Conservation (phyloP, 2,113 vertebrate species). For the Mus pahari region DNA sequence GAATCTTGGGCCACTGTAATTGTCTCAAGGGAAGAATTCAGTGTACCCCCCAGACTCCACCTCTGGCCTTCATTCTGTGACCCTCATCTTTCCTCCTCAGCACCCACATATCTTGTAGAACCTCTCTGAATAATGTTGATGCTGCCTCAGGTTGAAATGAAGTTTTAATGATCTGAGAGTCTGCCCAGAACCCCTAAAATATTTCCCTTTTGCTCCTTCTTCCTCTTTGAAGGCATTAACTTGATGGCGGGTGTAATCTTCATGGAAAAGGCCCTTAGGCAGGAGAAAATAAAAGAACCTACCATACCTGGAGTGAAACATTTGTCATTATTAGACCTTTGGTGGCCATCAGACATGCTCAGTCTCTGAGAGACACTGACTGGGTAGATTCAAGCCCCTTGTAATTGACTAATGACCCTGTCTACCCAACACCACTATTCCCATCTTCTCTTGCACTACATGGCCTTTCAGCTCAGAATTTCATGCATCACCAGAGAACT, state of each 20-base stretch:
- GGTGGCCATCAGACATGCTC: slow-evolving; percentile 29
- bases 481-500: slow-evolving; percentile 74
- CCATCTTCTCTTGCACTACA: slow-evolving; percentile 65
- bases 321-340: slow-evolving; percentile 50
- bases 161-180: slow-evolving; percentile 60
- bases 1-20: slow-evolving; percentile 25
- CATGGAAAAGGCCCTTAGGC: slow-evolving; percentile 28
- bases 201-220: slow-evolving; percentile 58
- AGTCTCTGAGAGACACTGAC: slow-evolving; percentile 53
- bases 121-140: slow-evolving; percentile 32
- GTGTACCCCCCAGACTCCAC: background rate
- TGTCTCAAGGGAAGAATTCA: slow-evolving; percentile 24
- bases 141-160: slow-evolving; percentile 50
- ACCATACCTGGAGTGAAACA: slow-evolving; percentile 52
- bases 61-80: background rate
- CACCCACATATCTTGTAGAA: slow-evolving; percentile 24
- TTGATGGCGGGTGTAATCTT: slow-evolving; percentile 41
- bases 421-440: slow-evolving; percentile 56
- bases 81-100: background rate
- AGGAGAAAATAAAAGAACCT: slow-evolving; percentile 61
- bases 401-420: slow-evolving; percentile 73
- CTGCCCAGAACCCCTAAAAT: slow-evolving; percentile 37
- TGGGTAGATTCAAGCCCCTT: slow-evolving; percentile 1
- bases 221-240: slow-evolving; percentile 71
- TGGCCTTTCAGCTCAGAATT: slow-evolving; percentile 72